Base-by-base conservation (phyloP, 2,888 invertebrate genomes). In the Zaprionus lineosus region DNA sequence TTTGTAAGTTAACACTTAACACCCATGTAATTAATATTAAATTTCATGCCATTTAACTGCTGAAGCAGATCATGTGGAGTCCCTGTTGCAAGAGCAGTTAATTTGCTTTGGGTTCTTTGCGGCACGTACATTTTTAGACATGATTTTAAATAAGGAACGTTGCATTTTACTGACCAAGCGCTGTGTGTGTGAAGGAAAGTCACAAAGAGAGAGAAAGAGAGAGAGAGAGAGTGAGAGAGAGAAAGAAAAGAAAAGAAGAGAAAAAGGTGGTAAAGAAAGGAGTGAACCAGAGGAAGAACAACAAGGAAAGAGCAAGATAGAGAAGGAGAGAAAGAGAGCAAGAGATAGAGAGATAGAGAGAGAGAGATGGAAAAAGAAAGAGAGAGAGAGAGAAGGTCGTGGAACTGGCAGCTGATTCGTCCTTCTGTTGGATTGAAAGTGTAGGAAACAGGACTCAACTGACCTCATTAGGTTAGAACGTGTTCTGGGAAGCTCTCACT, bases 61-160 rank as follows among this genome's bases (percentile, higher is more conserved):
- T n/a, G n/a, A n/a, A n/a, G n/a, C n/a, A n/a, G n/a, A n/a, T n/a
- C n/a, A n/a, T n/a, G n/a, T n/a, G n/a, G n/a, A n/a, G n/a, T n/a
- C n/a, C n/a, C n/a, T n/a, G n/a, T n/a, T n/a, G n/a, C n/a, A n/a
- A n/a, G n/a, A n/a, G n/a, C n/a, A n/a, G n/a, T n/a, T n/a, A n/a
- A n/a, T n/a, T n/a, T n/a, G n/a, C 24, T 8, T 24, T 8, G 11
- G 8, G n/a, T 24, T 24, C 2, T 40, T 57, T 53, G 53, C 26
- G 56, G 70, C 70, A 70, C 70, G 70, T 67, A 71, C 50, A 18
- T 11, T 14, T 24, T 34, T 18, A 46, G 21, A 58, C 53, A 52
- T 39, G 58, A 58, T 58, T 58, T 40, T 34, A 52, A 58, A 58
- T 53, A 39, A 14, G 11, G 37, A 57, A 57, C 57, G 57, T 44